Evolutionary conservation across 2,888 invertebrate genomes (phyloP), one percentile per base, ranked within the genome.

Genomic region (Dorcus hopei): DNA sequence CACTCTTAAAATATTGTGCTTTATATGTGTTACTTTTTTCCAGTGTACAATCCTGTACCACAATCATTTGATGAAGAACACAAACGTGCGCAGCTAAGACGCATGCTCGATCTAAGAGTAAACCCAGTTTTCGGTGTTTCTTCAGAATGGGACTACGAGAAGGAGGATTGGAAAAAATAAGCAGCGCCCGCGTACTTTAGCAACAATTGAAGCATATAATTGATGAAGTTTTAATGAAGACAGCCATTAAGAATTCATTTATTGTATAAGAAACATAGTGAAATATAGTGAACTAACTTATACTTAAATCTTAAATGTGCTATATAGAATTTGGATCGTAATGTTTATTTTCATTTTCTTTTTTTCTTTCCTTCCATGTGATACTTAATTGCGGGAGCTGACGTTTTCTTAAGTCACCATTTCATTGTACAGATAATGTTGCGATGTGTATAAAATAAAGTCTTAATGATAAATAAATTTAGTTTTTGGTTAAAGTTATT

Each of bases 61-160:
- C 76, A 78, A 3, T 81, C 83, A 19, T 80, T 87, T 72, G 77
- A 77, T n/a, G 75, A 81, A 58, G 89, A 89, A 69, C 78, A 80
- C 68, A 80, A 84, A 70, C 80, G 83, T 68, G 83, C 82, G n/a
- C 82, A 83, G 71, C 72, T 88, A 58, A 80, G 85, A 72, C 77
- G 82, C 65, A 85, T 85, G 80, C 77, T 89, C 59, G 83, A 82
- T 65, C 74, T 84, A 61, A 75, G 81, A 66, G 76, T 81, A 43
- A 85, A 86, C 67, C 83, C 84, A 7, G 75, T 88, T 54, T 80
- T 82, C 62, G 89, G 89, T 65, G 70, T 87, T 41, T 72, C 85
- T 6, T 85, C 86, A 48, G 80, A 85, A 70, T 89, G 85, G 82
- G 89, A 89, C 72, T 89, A 88, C 70, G 45, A 45, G 9, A 45